Evolutionary conservation across 2,113 vertebrate species (phyloP).

Genomic region (Pluvianellus socialis): DNA sequence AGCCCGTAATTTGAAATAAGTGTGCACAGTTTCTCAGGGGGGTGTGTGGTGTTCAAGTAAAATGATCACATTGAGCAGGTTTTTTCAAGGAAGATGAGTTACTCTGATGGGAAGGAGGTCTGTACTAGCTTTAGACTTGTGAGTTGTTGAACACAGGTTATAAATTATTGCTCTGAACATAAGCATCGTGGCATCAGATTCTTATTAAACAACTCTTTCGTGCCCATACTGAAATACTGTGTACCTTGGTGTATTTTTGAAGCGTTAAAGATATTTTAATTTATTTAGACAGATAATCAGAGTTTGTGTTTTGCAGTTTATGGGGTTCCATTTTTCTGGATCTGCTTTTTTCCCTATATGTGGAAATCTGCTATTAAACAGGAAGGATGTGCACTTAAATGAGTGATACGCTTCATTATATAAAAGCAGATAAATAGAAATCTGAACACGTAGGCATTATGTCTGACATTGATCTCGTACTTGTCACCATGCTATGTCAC

Average conservation of each 20-base stretch:
- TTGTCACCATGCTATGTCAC: conserved; percentile 46
- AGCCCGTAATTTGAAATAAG: background rate
- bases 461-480: conserved; percentile 48
- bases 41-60: background rate
- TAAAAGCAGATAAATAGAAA: conserved; percentile 24
- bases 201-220: background rate
- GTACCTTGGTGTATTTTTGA: background rate
- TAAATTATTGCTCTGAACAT: background rate
- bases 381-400: background rate
- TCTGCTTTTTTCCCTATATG: background rate
- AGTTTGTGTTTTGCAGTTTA: background rate
- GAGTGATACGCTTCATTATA: background rate
- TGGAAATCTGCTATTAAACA: background rate
- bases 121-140: background rate
- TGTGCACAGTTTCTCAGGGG: background rate
- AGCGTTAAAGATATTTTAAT: background rate
- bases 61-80: background rate
- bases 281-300: background rate
- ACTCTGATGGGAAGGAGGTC: background rate
- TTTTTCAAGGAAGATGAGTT: background rate
- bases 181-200: background rate
- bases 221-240: background rate
- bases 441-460: background rate
- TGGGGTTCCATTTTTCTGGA: background rate
- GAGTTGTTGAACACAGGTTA: background rate